Conservation (phyloP, 2,797 vertebrate genomes). For the Mormyrops boulengeri region DNA sequence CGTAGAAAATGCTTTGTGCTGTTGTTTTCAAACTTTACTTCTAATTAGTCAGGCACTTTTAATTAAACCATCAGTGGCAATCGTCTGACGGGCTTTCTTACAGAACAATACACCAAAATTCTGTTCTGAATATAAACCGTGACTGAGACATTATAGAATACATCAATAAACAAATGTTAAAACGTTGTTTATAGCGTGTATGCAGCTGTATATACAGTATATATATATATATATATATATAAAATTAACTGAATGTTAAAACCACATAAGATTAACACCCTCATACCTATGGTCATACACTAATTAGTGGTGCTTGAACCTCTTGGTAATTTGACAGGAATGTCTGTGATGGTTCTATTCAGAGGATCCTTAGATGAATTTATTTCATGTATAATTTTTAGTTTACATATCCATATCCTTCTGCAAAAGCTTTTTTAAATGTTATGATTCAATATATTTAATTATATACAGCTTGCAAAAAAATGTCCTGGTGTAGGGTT, state of each 20-base stretch:
- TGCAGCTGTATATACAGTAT: background rate
- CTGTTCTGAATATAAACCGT: background rate
- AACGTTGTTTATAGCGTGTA: background rate
- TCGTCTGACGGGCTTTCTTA: background rate
- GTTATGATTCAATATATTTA: background rate
- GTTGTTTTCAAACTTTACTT: conserved; percentile 54
- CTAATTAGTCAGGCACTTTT: conserved; percentile 53
- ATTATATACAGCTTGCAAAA: background rate
- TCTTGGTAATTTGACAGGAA: background rate
- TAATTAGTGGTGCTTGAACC: background rate
- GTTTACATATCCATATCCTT: background rate
- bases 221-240: background rate
- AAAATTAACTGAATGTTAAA: background rate
- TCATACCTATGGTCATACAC: background rate
- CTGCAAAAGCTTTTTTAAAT: background rate
- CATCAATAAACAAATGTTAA: background rate
- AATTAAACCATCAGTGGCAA: conserved; percentile 28
- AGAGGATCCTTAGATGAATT: background rate
- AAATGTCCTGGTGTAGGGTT: background rate
- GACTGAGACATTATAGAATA: background rate
- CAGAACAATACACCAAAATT: background rate
- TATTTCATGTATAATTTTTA: background rate
- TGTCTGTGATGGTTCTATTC: background rate
- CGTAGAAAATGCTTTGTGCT: conserved; percentile 52
- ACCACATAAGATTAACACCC: background rate